Conservation (phyloP, 2,888 invertebrate genomes). For the Phengaris arion region DNA sequence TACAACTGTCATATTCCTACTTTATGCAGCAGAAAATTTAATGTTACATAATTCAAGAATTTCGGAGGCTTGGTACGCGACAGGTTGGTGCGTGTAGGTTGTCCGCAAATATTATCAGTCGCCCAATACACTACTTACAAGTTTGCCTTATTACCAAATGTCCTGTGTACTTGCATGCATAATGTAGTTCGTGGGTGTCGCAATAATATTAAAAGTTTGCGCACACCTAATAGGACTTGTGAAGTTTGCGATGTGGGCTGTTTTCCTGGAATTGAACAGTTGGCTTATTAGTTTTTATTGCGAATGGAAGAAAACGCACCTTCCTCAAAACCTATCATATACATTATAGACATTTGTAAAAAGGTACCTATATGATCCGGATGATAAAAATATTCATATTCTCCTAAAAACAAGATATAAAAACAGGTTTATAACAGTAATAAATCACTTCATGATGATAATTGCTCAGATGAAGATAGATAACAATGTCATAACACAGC, state of each 20-base stretch:
- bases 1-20: neutral
- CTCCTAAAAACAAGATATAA: neutral
- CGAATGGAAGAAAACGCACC: too few species aligned
- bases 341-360: neutral
- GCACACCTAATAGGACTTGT: neutral
- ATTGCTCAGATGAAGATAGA: conserved; percentile 5
- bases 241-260: neutral
- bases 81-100: conserved; percentile 72
- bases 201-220: conserved; percentile 38
- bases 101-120: conserved; percentile 75
- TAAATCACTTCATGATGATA: neutral
- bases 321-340: too few species aligned
- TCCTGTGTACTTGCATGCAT: conserved; percentile 43
- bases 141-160: conserved; percentile 67
- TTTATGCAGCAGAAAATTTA: neutral
- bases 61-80: conserved; percentile 50
- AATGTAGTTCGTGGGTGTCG: conserved; percentile 31
- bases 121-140: conserved; percentile 61
- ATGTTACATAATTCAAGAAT: neutral
- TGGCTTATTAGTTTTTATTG: neutral
- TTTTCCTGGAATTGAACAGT: neutral
- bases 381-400: neutral
- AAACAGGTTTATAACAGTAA: neutral
- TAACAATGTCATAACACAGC: neutral
- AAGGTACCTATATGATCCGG: neutral